Conservation (phyloP, 92 coral and sea anemone genomes). For the Chrysogorgia sp. region DNA sequence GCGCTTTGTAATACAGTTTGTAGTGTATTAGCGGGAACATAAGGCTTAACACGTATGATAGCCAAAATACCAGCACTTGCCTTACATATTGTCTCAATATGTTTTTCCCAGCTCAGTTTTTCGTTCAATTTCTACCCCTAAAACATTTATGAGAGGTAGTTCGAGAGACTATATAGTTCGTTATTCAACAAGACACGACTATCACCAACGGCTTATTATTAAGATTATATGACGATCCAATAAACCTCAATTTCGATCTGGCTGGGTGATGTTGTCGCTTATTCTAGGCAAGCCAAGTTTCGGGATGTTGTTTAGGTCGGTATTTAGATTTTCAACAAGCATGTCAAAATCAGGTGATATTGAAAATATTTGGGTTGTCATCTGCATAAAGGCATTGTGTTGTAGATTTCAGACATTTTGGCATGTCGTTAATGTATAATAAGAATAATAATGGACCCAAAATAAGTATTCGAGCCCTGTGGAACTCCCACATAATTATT, state of each 20-base stretch:
- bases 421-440: constrained; percentile 45
- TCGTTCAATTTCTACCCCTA: constrained; percentile 41
- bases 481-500: too few species aligned
- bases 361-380: constrained; percentile 53
- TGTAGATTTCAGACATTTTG: constrained; percentile 23
- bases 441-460: constrained; percentile 56
- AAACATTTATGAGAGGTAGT: constrained; percentile 34
- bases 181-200: not conserved
- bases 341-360: constrained; percentile 9
- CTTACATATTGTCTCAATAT: constrained; percentile 39
- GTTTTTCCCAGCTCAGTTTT: constrained; percentile 26
- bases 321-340: constrained; percentile 19
- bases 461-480: too few species aligned
- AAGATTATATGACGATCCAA: constrained; percentile 52
- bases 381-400: constrained; percentile 48
- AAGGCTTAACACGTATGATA: constrained; percentile 43
- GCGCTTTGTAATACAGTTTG: constrained; percentile 39
- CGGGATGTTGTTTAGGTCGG: not conserved
- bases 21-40: constrained; percentile 27
- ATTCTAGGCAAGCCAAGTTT: constrained; percentile 20
- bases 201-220: constrained; percentile 33
- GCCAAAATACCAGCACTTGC: constrained; percentile 32
- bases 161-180: not conserved
- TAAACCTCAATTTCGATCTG: constrained; percentile 43
- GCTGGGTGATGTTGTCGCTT: constrained; percentile 42